Evolutionary conservation across 1,140 invertebrate genomes (phyloP), one percentile per base, ranked within the genome.

Genomic region (Papilio polyxenes): DNA sequence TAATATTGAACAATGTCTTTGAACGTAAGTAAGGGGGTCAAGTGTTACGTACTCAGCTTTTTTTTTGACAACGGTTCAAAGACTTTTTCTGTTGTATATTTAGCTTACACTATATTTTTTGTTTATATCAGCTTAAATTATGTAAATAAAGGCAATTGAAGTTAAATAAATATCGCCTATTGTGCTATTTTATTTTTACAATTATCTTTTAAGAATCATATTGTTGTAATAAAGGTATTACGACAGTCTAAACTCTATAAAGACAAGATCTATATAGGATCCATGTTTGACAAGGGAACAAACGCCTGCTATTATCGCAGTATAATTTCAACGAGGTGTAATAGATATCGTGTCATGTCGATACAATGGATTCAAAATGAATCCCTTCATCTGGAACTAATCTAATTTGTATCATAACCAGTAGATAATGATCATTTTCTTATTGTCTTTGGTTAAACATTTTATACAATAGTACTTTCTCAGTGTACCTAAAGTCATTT

Each of bases 21-120:
- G 59, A 65, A 23, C 59, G 59, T 65, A 65, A 65, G 59, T 65
- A 65, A 65, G 20, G 59, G 23, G 59, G 59, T 65, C 59, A 65
- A 65, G 59, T 65, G 59, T 65, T 23, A 8, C 59, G 59, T 65
- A 65, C 59, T 65, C 20, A 3, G 20, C 59, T 15, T 59, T 59
- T 59, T n/a, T 65, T 65, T 23, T 10, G 20, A 31, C 59, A 65
- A 65, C n/a, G 59, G 17, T 20, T 65, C 59, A 65, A 8, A 62
- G n/a, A 31, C 59, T 59, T n/a, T 59, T 59, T 59, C n/a, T 65
- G 20, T 23, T 11, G 7, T 65, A 8, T 20, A 62, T 23, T 65
- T 23, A 10, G 59, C n/a, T n/a, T n/a, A n/a, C 23, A 31, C 20
- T 65, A 20, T 17, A 56, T 56, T 56, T 5, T 56, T 56, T 56